Evolutionary conservation across 1,140 invertebrate genomes (phyloP), one percentile per base, ranked within the genome.

Genomic region (Platyscapa corneri): DNA sequence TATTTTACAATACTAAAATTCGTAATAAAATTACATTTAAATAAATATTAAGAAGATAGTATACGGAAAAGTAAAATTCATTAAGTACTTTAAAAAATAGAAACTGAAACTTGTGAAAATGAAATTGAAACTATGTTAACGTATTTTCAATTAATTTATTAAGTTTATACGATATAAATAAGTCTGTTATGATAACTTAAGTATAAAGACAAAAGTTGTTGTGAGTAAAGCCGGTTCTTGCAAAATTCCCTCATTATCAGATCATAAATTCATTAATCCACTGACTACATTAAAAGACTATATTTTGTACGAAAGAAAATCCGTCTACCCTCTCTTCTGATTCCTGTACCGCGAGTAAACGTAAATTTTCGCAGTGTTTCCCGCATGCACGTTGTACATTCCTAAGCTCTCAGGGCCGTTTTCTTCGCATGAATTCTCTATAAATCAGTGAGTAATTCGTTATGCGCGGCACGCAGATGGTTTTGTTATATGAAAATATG

Each of bases 401-500:
- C 53, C 27, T 70, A 1, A 49, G 27, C n/a, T 74, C 32, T 18
- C 37, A 12, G 37, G 60, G 70, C 56, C 84, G 79, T 77, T 82
- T 86, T 86, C 81, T 86, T 83, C 82, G 81, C 85, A 86, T 83
- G 85, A 83, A 77, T 67, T 86, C 88, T 90, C 92, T 92, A 94
- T 94, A 94, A 94, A 94, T 94, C 93, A 94, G 91, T 60, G 76
- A 89, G 91, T 93, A 93, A 93, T 94, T 94, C 93, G 92, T 94
- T 93, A 93, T 91, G 92, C 92, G 90, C 91, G 89, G 92, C 92
- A 92, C 93, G 92, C 93, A 94, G 93, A 94, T 94, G 93, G 92
- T 94, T 90, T 94, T 93, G 93, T 94, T 93, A 94, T 93, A 94
- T 94, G 92, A 94, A 94, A 93, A 94, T 93, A 94, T 94, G 92